Evolutionary conservation across 1,140 invertebrate genomes (phyloP).

Genomic region (Drosophila parabipectinata): DNA sequence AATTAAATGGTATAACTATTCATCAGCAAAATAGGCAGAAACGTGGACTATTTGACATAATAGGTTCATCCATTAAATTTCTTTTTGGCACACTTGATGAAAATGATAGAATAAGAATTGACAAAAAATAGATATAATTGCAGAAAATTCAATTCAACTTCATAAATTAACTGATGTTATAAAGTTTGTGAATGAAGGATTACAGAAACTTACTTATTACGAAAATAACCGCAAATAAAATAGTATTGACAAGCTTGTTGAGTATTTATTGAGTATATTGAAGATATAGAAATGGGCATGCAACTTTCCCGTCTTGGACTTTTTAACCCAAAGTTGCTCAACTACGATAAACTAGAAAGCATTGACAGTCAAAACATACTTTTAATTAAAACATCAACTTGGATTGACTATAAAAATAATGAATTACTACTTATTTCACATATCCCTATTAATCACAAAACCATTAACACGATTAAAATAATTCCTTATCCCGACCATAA

Average conservation of each 20-base stretch:
- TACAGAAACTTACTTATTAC: not conserved
- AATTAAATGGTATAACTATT: not conserved
- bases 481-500: conserved; percentile 5
- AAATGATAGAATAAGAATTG: not conserved
- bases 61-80: conserved; percentile 1
- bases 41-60: conserved; percentile 1
- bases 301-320: not conserved
- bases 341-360: not conserved
- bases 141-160: not conserved
- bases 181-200: not conserved
- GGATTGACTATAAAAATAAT: conserved; percentile 1
- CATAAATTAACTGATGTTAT: not conserved
- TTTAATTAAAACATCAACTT: not conserved
- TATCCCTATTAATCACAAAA: conserved; percentile 5
- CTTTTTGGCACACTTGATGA: not conserved
- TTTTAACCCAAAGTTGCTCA: too few species aligned
- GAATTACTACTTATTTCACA: not conserved
- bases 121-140: not conserved
- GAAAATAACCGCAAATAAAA: not conserved
- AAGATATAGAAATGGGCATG: conserved; percentile 6
- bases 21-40: too few species aligned
- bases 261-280: not conserved
- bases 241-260: not conserved
- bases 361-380: not conserved
- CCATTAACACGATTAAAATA: conserved; percentile 9